Conservation (phyloP, 2,113 vertebrate genomes). For the Passer montanus region DNA sequence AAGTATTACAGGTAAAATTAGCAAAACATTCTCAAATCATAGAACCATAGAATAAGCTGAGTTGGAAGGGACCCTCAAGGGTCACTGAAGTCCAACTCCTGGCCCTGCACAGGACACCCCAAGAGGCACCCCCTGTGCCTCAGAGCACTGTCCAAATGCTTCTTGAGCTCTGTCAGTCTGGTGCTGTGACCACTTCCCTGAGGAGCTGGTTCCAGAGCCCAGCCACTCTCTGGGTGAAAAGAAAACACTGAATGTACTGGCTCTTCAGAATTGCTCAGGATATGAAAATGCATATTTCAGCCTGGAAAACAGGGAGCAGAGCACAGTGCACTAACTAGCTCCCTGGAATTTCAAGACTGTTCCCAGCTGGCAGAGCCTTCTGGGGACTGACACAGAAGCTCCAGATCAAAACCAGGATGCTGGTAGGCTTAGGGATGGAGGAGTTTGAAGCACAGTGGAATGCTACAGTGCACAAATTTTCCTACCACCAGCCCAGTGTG, state of each 20-base stretch:
- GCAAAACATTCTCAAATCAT: neutral
- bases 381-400: neutral
- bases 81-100: rapidly evolving
- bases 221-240: neutral
- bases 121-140: neutral
- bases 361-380: neutral
- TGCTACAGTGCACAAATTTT: neutral
- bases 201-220: neutral
- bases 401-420: neutral
- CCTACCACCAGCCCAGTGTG: rapidly evolving
- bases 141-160: rapidly evolving
- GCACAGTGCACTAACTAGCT: neutral
- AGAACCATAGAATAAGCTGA: neutral
- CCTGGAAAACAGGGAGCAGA: neutral
- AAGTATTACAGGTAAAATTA: rapidly evolving
- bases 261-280: neutral
- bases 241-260: neutral
- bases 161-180: neutral
- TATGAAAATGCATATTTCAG: neutral
- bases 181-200: neutral
- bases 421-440: neutral
- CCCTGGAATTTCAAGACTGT: neutral
- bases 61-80: neutral
- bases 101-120: neutral
- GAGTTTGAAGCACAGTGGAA: neutral